Percentiles rank a stretch among this genome's conserved stretches.
Evolutionary conservation across 2,113 vertebrate genomes (phyloP).

Genomic region (Nipponia nippon): DNA sequence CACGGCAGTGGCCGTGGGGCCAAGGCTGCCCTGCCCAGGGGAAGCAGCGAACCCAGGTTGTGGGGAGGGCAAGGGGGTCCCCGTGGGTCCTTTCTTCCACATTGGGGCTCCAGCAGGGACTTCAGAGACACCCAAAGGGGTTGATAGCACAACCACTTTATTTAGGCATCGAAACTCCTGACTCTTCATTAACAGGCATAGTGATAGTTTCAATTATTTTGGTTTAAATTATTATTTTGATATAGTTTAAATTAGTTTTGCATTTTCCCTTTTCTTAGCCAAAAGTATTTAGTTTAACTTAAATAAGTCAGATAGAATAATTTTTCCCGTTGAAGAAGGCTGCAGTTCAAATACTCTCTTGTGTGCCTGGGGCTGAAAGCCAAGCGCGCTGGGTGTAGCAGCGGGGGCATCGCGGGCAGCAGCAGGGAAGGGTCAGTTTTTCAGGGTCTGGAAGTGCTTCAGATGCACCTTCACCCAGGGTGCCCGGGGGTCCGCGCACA

Average conservation of each 20-base stretch:
- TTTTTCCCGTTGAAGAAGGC: fast-evolving
- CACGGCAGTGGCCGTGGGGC: not conserved
- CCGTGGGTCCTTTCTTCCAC: not conserved
- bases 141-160: not conserved
- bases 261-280: not conserved
- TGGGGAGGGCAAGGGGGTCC: not conserved
- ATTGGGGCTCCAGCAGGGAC: not conserved
- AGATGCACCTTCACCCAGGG: not conserved
- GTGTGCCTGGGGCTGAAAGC: not conserved
- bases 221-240: not conserved
- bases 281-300: not conserved
- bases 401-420: fast-evolving
- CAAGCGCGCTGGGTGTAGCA: fast-evolving
- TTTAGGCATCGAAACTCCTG: not conserved
- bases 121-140: not conserved
- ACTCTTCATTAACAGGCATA: not conserved
- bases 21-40: not conserved
- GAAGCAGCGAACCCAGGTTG: not conserved
- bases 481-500: not conserved
- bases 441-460: not conserved
- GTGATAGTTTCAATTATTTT: not conserved
- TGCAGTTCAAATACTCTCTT: not conserved
- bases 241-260: not conserved
- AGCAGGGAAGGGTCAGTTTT: not conserved
- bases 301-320: slow-evolving; percentile 47